These are phyloP conservation scores for Lymantria monacha DNA, from an alignment of 2,888 invertebrate genomes.

Conservation along the genomic window DNA sequence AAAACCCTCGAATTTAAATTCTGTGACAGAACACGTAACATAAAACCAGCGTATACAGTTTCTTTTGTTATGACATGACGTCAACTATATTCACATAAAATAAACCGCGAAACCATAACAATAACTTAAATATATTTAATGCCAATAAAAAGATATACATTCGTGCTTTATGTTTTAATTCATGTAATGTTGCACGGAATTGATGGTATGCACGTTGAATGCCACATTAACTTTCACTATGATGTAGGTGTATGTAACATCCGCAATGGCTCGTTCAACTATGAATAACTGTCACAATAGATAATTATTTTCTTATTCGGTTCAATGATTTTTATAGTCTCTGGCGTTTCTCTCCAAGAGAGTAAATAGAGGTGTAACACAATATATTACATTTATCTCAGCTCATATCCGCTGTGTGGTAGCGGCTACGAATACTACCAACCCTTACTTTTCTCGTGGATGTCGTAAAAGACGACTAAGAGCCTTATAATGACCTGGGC, in stretches of 20 bases:
- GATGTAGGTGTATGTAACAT: constrained; percentile 26
- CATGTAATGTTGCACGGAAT: not conserved
- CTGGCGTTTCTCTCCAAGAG: no score
- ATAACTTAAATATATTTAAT: not conserved
- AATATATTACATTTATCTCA: no score
- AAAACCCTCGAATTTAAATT: not conserved
- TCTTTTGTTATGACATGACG: not conserved
- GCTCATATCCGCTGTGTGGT: no score
- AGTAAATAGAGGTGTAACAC: no score
- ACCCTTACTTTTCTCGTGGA: no score
- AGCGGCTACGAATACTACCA: no score
- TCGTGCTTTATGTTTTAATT: not conserved
- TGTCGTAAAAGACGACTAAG: no score
- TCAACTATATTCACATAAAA: not conserved
- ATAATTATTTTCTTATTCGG: no score
- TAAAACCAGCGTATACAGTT: constrained; percentile 4
- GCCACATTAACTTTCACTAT: constrained; percentile 30
- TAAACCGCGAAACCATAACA: not conserved
- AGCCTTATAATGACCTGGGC: no score
- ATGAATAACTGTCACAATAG: no score
- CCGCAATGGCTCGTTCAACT: constrained; percentile 10
- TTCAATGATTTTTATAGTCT: no score
- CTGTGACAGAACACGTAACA: not conserved
- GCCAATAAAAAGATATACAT: not conserved
- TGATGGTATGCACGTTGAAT: not conserved